phyloP scores from a whole-genome alignment of 1,140 invertebrate species.

The Drosophila virilis region DNA sequence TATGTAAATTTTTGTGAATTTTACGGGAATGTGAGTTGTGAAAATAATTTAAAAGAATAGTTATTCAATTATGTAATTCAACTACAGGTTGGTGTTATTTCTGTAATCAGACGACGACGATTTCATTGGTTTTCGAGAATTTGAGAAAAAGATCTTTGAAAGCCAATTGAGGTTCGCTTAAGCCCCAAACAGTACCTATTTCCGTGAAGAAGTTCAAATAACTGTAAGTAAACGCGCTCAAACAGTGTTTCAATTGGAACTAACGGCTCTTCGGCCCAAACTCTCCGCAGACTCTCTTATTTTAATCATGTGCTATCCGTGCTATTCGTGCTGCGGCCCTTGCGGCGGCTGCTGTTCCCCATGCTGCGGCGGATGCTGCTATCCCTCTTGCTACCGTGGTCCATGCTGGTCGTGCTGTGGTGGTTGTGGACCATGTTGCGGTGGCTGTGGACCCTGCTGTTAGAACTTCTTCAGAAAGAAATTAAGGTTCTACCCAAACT shows the following conservation, averaged over 20 bases:
- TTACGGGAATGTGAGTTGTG: conserved; percentile 4
- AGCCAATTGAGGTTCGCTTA: background rate
- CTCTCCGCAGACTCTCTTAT: background rate
- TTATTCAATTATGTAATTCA: too few relatives aligned
- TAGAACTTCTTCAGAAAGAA: conserved; percentile 17
- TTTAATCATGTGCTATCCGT: background rate
- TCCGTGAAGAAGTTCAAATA: conserved; percentile 7
- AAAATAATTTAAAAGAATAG: background rate
- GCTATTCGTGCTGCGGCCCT: background rate
- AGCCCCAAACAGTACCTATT: conserved; percentile 4
- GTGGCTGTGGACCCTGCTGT: background rate
- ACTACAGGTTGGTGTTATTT: conserved; percentile 7
- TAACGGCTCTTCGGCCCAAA: background rate
- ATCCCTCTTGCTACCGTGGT: background rate
- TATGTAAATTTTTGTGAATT: conserved; percentile 6
- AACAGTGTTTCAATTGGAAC: background rate
- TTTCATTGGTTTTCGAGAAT: too few relatives aligned
- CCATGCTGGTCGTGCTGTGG: background rate
- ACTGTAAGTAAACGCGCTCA: background rate
- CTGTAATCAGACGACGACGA: background rate
- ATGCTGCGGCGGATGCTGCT: background rate
- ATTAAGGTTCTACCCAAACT: background rate
- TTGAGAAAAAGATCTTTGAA: background rate
- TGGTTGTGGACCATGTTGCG: background rate
- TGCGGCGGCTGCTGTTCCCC: background rate